These are phyloP conservation scores for Tetranychus truncatus DNA, from an alignment of 2,888 invertebrate species.

Conservation along the genomic window DNA sequence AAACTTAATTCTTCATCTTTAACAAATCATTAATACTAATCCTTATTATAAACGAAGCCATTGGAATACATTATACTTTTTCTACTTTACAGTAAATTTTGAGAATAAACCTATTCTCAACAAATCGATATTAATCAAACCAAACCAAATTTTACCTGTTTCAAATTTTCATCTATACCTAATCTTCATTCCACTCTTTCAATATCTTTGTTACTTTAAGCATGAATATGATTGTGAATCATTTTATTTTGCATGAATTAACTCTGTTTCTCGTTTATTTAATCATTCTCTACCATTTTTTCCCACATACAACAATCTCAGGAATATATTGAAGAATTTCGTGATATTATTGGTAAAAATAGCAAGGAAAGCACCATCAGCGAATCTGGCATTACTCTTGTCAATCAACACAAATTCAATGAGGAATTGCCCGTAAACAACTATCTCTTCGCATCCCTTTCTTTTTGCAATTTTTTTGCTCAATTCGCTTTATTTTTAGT, in stretches of 20 bases:
- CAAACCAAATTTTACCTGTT: no score
- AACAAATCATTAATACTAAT: neutral
- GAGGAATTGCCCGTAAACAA: constrained; percentile 68
- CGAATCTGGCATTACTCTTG: constrained; percentile 76
- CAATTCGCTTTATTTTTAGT: neutral
- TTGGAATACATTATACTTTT: neutral
- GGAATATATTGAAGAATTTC: constrained; percentile 88
- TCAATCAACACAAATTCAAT: constrained; percentile 83
- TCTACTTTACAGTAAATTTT: neutral
- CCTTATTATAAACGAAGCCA: neutral
- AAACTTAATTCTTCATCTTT: neutral
- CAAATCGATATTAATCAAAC: neutral
- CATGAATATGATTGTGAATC: neutral
- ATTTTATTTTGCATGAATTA: neutral
- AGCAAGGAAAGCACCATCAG: constrained; percentile 73
- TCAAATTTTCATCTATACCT: neutral
- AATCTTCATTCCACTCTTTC: neutral
- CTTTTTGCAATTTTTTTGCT: neutral
- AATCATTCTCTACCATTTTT: no score
- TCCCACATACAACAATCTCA: neutral
- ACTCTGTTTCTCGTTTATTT: neutral
- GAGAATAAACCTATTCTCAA: neutral
- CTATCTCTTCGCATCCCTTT: neutral
- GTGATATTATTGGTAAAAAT: constrained; percentile 48
- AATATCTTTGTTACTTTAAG: neutral